These are phyloP conservation scores for Gnathonemus longibarbis DNA, from an alignment of 2,113 vertebrate genomes.

Conservation along the genomic window DNA sequence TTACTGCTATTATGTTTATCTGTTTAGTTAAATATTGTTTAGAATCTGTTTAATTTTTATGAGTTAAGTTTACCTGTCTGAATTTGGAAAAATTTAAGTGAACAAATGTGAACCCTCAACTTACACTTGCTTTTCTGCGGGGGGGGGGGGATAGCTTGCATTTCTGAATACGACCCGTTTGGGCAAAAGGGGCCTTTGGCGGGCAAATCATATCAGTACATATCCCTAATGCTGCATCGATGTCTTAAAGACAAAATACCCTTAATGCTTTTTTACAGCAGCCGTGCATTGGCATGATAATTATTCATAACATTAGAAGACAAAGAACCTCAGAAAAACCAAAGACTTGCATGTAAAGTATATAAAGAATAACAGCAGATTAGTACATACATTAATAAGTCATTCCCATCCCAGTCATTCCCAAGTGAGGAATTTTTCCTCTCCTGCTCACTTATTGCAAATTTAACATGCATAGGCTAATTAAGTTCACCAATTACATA, in stretches of 20 bases:
- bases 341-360: not conserved
- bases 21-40: not conserved
- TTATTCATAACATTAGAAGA: not conserved
- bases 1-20: not conserved
- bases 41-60: not conserved
- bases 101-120: not conserved
- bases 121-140: not conserved
- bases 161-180: not conserved
- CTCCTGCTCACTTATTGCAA: not conserved
- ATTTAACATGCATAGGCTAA: not conserved
- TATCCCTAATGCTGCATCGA: not conserved
- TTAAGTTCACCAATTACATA: not conserved
- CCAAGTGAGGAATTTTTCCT: not conserved
- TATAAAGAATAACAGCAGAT: not conserved
- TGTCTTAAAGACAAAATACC: not conserved
- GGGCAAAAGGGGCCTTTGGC: not conserved
- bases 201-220: not conserved
- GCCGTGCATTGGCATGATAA: not conserved
- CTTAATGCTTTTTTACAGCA: not conserved
- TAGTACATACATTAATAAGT: not conserved
- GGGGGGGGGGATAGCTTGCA: not conserved
- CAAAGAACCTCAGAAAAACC: not conserved
- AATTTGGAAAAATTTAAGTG: not conserved
- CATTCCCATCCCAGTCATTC: not conserved
- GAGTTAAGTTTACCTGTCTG: not conserved